Evolutionary conservation across 1,140 invertebrate species (phyloP).

Genomic region (Drosophila oshimai): DNA sequence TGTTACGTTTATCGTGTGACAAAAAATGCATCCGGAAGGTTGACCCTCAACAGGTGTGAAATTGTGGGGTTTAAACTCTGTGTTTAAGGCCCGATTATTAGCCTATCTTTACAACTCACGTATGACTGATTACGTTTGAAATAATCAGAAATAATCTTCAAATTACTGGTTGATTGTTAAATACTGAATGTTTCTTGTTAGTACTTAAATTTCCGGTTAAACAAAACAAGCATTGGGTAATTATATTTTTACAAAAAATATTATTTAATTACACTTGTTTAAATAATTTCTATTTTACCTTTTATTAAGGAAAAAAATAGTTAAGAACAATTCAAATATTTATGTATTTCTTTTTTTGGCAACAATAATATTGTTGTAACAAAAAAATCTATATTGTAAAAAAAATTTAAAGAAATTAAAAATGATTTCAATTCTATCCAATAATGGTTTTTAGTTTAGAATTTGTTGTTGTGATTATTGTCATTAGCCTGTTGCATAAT

Average conservation of each 20-base stretch:
- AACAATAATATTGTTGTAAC: too few species aligned
- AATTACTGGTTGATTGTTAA: neutral
- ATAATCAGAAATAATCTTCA: constrained; percentile 6
- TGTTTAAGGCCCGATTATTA: neutral
- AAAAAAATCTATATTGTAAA: too few species aligned
- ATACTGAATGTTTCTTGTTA: neutral
- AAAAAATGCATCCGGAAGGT: neutral
- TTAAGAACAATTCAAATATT: too few species aligned
- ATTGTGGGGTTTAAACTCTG: constrained; percentile 1
- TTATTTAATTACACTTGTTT: neutral
- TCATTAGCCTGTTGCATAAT: constrained; percentile 1
- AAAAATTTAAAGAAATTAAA: too few species aligned
- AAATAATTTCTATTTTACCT: neutral
- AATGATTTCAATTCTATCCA: neutral
- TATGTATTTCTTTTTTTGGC: too few species aligned
- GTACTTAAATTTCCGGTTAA: neutral
- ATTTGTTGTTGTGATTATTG: too few species aligned
- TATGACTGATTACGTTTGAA: constrained; percentile 15
- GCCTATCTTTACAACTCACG: constrained; percentile 25
- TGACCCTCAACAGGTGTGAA: constrained; percentile 14
- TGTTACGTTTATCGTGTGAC: neutral
- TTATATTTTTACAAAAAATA: too few species aligned
- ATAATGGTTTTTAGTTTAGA: neutral
- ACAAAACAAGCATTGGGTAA: too few species aligned
- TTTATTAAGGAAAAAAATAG: neutral